Conservation (phyloP, 2,888 invertebrate genomes). For the Euclidia mi region DNA sequence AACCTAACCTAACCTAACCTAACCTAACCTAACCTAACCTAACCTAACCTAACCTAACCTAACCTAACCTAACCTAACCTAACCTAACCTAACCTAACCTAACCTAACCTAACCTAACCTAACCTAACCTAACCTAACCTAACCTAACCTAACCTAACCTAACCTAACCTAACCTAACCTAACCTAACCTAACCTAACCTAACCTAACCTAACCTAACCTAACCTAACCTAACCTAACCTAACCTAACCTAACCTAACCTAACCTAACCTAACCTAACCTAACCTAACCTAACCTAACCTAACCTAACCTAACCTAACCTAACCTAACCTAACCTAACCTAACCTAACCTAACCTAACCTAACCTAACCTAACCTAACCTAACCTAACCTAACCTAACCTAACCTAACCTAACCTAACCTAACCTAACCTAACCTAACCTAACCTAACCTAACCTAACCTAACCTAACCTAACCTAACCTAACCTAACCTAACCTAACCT, state of each 20-base stretch:
- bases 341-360: constrained; percentile 21
- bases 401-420: constrained; percentile 10
- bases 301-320: constrained; percentile 17
- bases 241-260: constrained; percentile 24
- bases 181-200: constrained; percentile 29
- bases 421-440: constrained; percentile 29
- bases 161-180: constrained; percentile 29
- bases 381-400: constrained; percentile 17
- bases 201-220: constrained; percentile 29
- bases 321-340: constrained; percentile 22
- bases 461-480: constrained; percentile 18
- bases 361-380: too few relatives aligned
- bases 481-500: constrained; percentile 18
- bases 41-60: constrained; percentile 23
- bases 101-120: constrained; percentile 28
- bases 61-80: constrained; percentile 25
- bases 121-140: constrained; percentile 28
- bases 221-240: constrained; percentile 26
- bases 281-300: constrained; percentile 14
- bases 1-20: constrained; percentile 28
- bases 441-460: constrained; percentile 39
- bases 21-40: constrained; percentile 24
- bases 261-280: constrained; percentile 19
- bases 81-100: constrained; percentile 25
- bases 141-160: constrained; percentile 20